These are phyloP conservation scores for Neomorphus geoffroyi DNA, from an alignment of 2,797 vertebrate species.

Conservation along the genomic window DNA sequence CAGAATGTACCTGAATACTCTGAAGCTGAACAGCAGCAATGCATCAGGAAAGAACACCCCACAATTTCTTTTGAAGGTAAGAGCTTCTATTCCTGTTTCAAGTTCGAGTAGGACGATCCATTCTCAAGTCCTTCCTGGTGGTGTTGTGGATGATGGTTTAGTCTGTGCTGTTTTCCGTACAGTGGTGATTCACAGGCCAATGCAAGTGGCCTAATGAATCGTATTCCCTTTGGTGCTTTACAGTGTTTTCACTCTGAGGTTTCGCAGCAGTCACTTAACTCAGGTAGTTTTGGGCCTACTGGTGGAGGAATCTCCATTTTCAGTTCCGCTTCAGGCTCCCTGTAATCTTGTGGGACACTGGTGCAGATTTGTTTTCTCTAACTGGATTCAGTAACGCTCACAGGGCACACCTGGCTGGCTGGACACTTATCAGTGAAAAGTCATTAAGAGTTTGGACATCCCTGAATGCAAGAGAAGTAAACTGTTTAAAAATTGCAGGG, in stretches of 20 bases:
- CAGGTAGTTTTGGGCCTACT: not conserved
- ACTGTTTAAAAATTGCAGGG: not conserved
- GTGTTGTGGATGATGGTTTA: not conserved
- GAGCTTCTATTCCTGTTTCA: slow-evolving; percentile 48
- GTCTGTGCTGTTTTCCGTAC: slow-evolving; percentile 5
- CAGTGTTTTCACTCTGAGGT: slow-evolving; percentile 1
- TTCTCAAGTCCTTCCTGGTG: slow-evolving; percentile 20
- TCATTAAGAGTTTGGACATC: not conserved
- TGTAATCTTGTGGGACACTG: not conserved
- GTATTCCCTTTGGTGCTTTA: not conserved
- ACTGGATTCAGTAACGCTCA: not conserved
- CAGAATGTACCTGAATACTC: slow-evolving; percentile 65
- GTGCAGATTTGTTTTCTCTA: not conserved
- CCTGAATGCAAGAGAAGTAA: not conserved
- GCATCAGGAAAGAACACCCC: slow-evolving; percentile 89
- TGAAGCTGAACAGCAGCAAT: slow-evolving; percentile 77
- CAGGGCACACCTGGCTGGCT: not conserved
- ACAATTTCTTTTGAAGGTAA: slow-evolving; percentile 92
- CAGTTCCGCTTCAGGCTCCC: not conserved
- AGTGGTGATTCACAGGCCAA: not conserved
- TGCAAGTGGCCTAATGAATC: not conserved
- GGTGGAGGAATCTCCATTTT: not conserved
- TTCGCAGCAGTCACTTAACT: slow-evolving; percentile 3
- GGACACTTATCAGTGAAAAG: not conserved
- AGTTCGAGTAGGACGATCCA: not conserved